A percentile compares a stretch with the other conserved stretches of the same genome.
phyloP scores from a whole-genome alignment of 64 coral and sea anemone genomes.

The Stichodactyla mertensii region DNA sequence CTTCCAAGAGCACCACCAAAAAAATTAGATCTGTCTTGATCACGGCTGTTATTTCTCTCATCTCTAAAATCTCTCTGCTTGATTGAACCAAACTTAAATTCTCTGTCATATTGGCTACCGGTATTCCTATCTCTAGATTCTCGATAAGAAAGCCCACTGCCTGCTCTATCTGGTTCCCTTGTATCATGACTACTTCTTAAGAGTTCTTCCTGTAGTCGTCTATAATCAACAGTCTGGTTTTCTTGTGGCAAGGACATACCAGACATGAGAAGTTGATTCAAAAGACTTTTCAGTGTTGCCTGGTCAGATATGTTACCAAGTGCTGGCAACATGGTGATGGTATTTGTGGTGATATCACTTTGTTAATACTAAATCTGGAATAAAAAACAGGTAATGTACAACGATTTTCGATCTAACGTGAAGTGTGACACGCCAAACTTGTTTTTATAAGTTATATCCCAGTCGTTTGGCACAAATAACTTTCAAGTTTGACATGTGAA shows the following conservation, averaged over 20 bases:
- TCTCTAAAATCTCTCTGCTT: background rate
- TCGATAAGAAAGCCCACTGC: background rate
- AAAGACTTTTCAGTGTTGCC: background rate
- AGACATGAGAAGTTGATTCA: background rate
- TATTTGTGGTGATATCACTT: background rate
- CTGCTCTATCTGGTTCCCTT: background rate
- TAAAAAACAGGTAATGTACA: background rate
- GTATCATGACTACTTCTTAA: background rate
- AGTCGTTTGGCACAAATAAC: too few relatives aligned
- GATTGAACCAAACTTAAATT: background rate
- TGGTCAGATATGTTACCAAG: background rate
- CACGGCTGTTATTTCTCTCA: background rate
- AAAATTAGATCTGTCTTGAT: background rate
- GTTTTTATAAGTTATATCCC: too few relatives aligned
- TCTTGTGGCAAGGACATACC: background rate
- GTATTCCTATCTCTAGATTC: background rate
- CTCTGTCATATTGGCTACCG: background rate
- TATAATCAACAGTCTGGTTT: constrained; percentile 2
- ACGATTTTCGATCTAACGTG: too few relatives aligned
- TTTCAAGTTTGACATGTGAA: too few relatives aligned
- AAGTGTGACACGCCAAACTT: too few relatives aligned
- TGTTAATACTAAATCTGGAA: background rate
- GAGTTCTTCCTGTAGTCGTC: background rate
- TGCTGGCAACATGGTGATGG: background rate
- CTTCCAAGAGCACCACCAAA: background rate